Base-by-base conservation (phyloP, 1,140 invertebrate species). In the Cataglyphis hispanica region DNA sequence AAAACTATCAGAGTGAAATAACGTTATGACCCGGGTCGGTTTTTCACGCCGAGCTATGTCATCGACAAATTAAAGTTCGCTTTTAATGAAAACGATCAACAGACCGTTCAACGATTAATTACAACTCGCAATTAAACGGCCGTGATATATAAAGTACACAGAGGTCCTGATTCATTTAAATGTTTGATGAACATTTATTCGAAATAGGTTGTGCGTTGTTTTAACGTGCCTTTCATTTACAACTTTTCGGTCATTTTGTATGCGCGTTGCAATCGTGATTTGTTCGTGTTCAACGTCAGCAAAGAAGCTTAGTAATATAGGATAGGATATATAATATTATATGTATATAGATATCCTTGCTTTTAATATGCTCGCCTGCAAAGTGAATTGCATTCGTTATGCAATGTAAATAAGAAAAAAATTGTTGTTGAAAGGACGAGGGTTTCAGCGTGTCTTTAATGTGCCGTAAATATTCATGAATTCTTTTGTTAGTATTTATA, bases 401-500 rank as follows among this genome's bases (percentile, higher is more conserved):
- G 25, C 34, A 22, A 13, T 31, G 37, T 16, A n/a, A 81, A 43
- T 70, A 19, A 37, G 4, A 72, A 83, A 46, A 69, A 83, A 43
- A 67, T 46, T 25, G 25, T 50, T 13, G 11, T 40, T 27, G 27
- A 43, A 61, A 61, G 27, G 8, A 37, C n/a, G 67, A 31, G n/a
- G 37, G 8, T 43, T 69, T 43, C 37, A 34, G 25, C 11, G 25
- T 46, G 19, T 74, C n/a, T 61, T 37, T 34, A 34, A 25, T 31
- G 37, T 43, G 34, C 16, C 78, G 34, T 81, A 60, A 81, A 81
- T 83, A 74, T 83, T 83, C 46, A 83, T 74, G 37, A 83, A 60
- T 61, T 46, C 8, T 60, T 72, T 60, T 58, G 13, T 22, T 81
- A 7, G 19, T 78, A 76, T 40, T n/a, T 60, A 16, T 56, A 22